phyloP scores from a whole-genome alignment of 2,113 vertebrate species.

The Lamprotornis superbus region DNA sequence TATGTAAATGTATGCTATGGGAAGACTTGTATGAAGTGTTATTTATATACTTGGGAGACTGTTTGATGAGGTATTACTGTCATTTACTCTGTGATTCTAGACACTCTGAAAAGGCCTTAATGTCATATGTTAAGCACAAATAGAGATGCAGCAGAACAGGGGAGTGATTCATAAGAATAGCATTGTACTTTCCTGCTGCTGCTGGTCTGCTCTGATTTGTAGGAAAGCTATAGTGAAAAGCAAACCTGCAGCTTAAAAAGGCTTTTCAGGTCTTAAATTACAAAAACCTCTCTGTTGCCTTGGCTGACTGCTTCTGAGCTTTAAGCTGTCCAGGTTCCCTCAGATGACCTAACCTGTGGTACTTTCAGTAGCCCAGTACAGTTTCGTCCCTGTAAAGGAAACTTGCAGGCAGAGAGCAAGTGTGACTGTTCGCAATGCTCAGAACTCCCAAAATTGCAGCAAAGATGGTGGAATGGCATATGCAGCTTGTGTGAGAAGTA shows the following conservation, averaged over 20 bases:
- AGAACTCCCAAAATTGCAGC: background rate
- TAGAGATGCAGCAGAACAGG: background rate
- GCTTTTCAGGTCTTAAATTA: slow-evolving; percentile 14
- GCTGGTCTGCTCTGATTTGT: background rate
- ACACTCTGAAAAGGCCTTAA: slow-evolving; percentile 1
- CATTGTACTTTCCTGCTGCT: background rate
- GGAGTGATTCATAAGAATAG: background rate
- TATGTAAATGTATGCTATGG: slow-evolving; percentile 6
- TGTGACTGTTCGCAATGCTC: background rate
- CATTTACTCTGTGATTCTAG: slow-evolving; percentile 10
- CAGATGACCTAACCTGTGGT: background rate
- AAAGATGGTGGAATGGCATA: background rate
- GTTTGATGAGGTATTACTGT: slow-evolving; percentile 5
- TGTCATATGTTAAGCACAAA: slow-evolving; percentile 1
- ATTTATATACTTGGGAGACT: slow-evolving; percentile 12
- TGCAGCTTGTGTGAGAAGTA: background rate
- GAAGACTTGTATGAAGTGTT: background rate
- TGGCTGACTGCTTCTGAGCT: background rate
- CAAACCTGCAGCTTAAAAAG: background rate
- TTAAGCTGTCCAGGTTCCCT: background rate
- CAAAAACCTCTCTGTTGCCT: background rate
- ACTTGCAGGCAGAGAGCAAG: background rate
- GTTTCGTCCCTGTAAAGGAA: background rate
- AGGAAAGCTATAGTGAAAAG: background rate
- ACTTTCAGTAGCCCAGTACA: background rate